These are phyloP conservation scores for Phycodurus eques DNA, from an alignment of 2,113 vertebrate genomes.

Conservation along the genomic window DNA sequence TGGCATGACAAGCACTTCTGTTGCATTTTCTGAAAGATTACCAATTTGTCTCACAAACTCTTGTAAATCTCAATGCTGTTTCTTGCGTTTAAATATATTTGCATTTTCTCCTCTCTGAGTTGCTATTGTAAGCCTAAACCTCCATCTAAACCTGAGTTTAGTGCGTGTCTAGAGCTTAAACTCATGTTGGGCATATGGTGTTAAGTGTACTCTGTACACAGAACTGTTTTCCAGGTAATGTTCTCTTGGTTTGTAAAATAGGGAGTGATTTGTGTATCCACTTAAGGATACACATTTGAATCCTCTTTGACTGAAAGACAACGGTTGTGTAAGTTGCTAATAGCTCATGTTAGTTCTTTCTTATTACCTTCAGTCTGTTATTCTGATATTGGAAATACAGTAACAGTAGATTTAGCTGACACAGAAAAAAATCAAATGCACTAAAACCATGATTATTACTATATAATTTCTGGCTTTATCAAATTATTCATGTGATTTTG, in stretches of 20 bases:
- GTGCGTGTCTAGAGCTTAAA: conserved; percentile 40
- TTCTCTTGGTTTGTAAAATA: background rate
- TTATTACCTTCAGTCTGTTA: too few species aligned
- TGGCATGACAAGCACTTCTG: conserved; percentile 8
- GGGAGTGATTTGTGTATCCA: too few species aligned
- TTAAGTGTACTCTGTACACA: conserved; percentile 29
- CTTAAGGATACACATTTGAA: background rate
- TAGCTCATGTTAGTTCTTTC: too few species aligned
- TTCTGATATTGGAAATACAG: too few species aligned
- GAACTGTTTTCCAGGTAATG: too few species aligned
- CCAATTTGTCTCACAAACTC: background rate
- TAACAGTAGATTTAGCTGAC: too few species aligned
- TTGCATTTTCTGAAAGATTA: background rate
- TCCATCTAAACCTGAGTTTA: conserved; percentile 15
- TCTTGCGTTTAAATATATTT: conserved; percentile 15
- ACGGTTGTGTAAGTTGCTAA: too few species aligned
- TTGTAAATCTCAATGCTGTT: conserved; percentile 28
- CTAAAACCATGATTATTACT: too few species aligned
- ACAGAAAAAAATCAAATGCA: too few species aligned
- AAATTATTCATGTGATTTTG: too few species aligned
- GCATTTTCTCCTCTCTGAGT: conserved; percentile 2
- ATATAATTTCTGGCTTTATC: too few species aligned
- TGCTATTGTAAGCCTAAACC: background rate
- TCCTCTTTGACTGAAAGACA: too few species aligned
- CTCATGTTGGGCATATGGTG: conserved; percentile 32